Conservation (phyloP, 2,797 vertebrate species). For the Clarias fuscus region DNA sequence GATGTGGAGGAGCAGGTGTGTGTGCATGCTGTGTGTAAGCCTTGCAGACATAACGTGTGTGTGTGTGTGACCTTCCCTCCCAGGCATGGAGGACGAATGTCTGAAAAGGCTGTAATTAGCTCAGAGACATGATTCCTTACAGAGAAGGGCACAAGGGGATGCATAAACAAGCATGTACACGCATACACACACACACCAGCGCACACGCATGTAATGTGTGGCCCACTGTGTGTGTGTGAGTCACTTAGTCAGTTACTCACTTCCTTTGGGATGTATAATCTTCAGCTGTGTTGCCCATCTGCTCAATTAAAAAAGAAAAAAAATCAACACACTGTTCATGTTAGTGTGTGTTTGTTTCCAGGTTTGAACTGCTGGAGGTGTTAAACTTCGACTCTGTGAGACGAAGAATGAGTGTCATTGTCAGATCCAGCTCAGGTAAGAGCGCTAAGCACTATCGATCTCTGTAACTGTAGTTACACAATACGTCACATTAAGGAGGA, state of each 20-base stretch:
- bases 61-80: conserved; percentile 5
- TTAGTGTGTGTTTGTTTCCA: conserved; percentile 56
- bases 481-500: neutral
- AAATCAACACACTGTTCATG: neutral
- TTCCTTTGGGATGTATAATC: conserved; percentile 2
- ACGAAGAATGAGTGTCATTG: conserved; percentile 95
- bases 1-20: conserved; percentile 26
- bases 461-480: no score
- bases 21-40: neutral
- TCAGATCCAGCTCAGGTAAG: conserved; percentile 82
- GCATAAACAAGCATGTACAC: neutral
- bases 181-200: neutral
- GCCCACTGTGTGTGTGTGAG: neutral
- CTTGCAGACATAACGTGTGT: neutral
- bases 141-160: conserved; percentile 26
- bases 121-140: conserved; percentile 45
- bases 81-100: conserved; percentile 38
- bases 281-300: neutral
- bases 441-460: neutral
- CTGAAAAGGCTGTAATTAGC: conserved; percentile 49
- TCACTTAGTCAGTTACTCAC: conserved; percentile 3
- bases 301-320: neutral
- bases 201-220: neutral
- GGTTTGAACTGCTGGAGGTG: conserved; percentile 90
- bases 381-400: conserved; percentile 95